Evolutionary conservation across 2,888 invertebrate species (phyloP).

Genomic region (Crossocerus cetratus): DNA sequence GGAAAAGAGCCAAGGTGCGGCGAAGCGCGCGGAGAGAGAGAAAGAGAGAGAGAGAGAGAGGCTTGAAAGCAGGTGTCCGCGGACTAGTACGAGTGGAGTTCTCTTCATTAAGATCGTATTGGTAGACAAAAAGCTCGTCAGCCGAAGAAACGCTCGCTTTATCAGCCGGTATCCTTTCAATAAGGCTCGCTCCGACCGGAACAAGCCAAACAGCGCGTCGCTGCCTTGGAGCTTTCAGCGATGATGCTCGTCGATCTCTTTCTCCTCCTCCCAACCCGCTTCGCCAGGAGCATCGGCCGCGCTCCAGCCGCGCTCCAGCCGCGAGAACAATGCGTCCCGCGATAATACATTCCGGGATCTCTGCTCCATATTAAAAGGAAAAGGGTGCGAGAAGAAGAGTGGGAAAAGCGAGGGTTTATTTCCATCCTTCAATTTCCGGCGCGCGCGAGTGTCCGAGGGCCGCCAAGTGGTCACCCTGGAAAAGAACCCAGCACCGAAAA

Average conservation of each 20-base stretch:
- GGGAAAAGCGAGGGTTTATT: conserved; percentile 34
- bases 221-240: conserved; percentile 20
- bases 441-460: too few species aligned
- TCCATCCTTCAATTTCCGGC: conserved; percentile 54
- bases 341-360: too few species aligned
- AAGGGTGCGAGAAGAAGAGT: conserved; percentile 9
- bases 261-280: neutral
- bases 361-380: too few species aligned
- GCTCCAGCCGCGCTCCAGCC: neutral
- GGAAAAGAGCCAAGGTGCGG: too few species aligned
- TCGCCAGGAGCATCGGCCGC: neutral
- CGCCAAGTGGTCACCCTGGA: neutral
- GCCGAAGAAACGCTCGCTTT: conserved; percentile 30
- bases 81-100: conserved; percentile 7
- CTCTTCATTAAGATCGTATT: conserved; percentile 57
- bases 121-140: conserved; percentile 56
- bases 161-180: neutral
- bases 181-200: neutral
- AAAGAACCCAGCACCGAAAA: conserved; percentile 36
- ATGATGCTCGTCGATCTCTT: neutral
- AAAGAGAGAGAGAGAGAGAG: conserved; percentile 19
- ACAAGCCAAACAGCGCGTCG: neutral
- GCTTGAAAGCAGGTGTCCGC: conserved; percentile 14
- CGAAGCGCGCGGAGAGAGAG: too few species aligned
- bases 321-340: neutral